Conservation (phyloP, 1,140 invertebrate genomes). For the Hypsibius dujardini region DNA sequence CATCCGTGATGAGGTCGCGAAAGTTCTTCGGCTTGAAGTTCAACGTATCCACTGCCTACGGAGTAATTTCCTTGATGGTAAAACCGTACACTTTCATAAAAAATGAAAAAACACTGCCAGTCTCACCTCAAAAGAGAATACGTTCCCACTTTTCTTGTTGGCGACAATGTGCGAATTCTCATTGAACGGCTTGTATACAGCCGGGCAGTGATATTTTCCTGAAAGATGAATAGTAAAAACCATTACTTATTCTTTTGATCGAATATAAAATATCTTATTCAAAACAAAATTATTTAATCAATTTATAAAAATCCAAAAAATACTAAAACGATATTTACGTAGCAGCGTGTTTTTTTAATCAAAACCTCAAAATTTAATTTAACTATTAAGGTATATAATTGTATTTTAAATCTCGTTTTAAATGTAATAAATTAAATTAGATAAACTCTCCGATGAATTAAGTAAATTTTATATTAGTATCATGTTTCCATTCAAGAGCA, state of each 20-base stretch:
- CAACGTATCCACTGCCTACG: conserved; percentile 73
- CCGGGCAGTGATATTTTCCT: conserved; percentile 72
- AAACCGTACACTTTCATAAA: conserved; percentile 10
- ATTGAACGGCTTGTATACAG: conserved; percentile 83
- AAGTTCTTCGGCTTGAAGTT: conserved; percentile 86
- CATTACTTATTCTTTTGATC: too few relatives aligned
- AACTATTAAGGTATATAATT: conserved; percentile 6
- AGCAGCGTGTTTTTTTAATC: too few relatives aligned
- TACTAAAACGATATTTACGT: too few relatives aligned
- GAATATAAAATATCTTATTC: too few relatives aligned
- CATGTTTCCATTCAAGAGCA: not conserved
- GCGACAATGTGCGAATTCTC: conserved; percentile 87
- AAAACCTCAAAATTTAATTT: conserved; percentile 17
- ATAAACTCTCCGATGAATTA: too few relatives aligned
- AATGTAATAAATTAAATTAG: not conserved
- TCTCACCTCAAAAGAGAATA: conserved; percentile 67
- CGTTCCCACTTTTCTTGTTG: conserved; percentile 78
- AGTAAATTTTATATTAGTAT: not conserved
- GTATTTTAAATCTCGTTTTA: conserved; percentile 18
- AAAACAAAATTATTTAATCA: conserved; percentile 19
- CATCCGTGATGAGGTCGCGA: conserved; percentile 80
- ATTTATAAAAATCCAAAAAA: conserved; percentile 15
- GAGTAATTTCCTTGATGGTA: conserved; percentile 15
- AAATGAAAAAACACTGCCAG: not conserved
- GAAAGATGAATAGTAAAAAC: conserved; percentile 21